phyloP scores from a whole-genome alignment of 2,797 vertebrate species.

The Mycteria americana region DNA sequence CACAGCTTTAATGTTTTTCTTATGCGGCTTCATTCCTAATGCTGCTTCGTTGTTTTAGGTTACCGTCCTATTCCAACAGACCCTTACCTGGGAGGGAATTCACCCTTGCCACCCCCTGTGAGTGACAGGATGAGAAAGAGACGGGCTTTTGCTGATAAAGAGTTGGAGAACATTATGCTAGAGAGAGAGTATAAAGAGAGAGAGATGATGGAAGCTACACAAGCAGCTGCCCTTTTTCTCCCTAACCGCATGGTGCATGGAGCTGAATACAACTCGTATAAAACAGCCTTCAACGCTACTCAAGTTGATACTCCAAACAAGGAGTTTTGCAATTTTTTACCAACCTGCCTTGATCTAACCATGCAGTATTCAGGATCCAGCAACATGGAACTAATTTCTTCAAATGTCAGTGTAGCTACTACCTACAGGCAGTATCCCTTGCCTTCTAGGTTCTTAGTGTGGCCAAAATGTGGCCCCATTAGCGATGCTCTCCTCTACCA shows the following conservation, averaged over 20 bases:
- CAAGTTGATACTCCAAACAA: slow-evolving; percentile 80
- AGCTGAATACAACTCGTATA: slow-evolving; percentile 89
- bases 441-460: slow-evolving; percentile 86
- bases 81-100: slow-evolving; percentile 81
- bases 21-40: not conserved
- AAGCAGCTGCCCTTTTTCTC: slow-evolving; percentile 84
- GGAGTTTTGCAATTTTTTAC: slow-evolving; percentile 87
- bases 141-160: slow-evolving; percentile 96
- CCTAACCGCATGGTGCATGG: slow-evolving; percentile 83
- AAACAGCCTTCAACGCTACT: slow-evolving; percentile 81
- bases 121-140: slow-evolving; percentile 99
- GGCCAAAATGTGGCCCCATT: slow-evolving; percentile 88
- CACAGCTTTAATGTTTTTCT: not conserved
- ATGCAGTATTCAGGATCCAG: slow-evolving; percentile 87
- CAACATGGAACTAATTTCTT: slow-evolving; percentile 95
- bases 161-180: slow-evolving; percentile 97
- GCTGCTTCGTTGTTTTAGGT: slow-evolving; percentile 77
- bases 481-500: slow-evolving; percentile 92
- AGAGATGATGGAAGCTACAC: slow-evolving; percentile 89
- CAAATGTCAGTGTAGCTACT: slow-evolving; percentile 93
- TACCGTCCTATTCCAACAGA: slow-evolving; percentile 90
- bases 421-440: slow-evolving; percentile 94
- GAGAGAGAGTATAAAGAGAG: slow-evolving; percentile 97
- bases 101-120: slow-evolving; percentile 88
- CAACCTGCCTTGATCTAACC: slow-evolving; percentile 87